Percentiles rank a stretch among this genome's conserved stretches.
These are phyloP conservation scores for Oscheius sp. DNA, from an alignment of 2,888 invertebrate species.

Conservation along the genomic window DNA sequence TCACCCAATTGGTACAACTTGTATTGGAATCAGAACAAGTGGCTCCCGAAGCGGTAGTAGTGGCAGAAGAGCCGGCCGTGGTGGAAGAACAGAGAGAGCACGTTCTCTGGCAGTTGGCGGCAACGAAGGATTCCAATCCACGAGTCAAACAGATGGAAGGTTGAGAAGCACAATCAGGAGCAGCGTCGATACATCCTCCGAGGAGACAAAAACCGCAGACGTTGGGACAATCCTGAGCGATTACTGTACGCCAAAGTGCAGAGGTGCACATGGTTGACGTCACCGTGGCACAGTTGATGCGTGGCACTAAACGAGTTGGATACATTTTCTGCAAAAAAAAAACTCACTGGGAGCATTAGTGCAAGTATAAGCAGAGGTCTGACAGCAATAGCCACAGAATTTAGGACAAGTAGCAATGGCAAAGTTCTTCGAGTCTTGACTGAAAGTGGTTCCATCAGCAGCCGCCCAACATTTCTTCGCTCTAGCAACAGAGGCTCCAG, in stretches of 20 bases:
- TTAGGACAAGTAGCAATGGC: slow-evolving; percentile 1
- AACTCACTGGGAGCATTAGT: background rate
- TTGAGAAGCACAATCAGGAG: slow-evolving; percentile 13
- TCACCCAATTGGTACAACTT: background rate
- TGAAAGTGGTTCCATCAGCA: too few species aligned
- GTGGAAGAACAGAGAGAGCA: background rate
- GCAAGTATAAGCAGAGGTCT: background rate
- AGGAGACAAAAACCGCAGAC: slow-evolving; percentile 6
- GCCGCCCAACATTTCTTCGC: too few species aligned
- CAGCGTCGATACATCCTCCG: slow-evolving; percentile 27
- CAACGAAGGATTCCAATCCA: background rate
- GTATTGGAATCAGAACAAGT: background rate
- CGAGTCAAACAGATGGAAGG: slow-evolving; percentile 8
- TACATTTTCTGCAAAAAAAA: background rate
- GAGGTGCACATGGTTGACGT: slow-evolving; percentile 7
- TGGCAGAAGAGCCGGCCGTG: background rate
- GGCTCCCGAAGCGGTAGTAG: too few species aligned
- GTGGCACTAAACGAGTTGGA: background rate
- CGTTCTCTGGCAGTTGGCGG: background rate
- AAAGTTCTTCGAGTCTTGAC: too few species aligned
- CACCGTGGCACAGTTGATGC: slow-evolving; percentile 9
- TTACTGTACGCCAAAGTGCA: background rate
- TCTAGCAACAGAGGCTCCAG: too few species aligned
- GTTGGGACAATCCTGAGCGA: slow-evolving; percentile 11
- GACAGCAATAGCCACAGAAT: slow-evolving; percentile 7